These are phyloP conservation scores for Machimus atricapillus DNA, from an alignment of 2,888 invertebrate genomes.

Conservation along the genomic window DNA sequence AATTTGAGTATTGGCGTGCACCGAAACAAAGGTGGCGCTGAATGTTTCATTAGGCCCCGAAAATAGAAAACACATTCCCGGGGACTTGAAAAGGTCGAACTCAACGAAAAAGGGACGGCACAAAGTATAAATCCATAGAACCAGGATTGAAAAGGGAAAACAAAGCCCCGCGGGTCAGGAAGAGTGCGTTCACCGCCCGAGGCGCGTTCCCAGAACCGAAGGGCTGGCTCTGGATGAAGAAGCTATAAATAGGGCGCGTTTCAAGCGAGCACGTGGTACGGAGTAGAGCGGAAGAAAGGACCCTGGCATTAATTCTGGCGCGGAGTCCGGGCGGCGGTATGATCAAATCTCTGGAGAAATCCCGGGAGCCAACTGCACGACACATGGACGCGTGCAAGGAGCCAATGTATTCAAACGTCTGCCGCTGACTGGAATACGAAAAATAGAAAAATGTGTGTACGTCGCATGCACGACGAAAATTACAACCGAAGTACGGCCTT, in stretches of 20 bases:
- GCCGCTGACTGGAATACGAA: not conserved
- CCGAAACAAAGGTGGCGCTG: not conserved
- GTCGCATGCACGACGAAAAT: not conserved
- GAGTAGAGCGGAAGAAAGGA: not conserved
- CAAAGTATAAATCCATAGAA: not conserved
- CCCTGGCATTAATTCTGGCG: not conserved
- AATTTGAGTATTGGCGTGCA: not conserved
- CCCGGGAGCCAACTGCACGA: not conserved
- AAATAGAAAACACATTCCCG: constrained; percentile 7
- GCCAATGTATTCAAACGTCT: not conserved
- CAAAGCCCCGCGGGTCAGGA: not conserved
- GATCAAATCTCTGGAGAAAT: constrained; percentile 1
- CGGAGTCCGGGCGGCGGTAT: not conserved
- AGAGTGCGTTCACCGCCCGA: not conserved
- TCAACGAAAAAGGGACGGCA: not conserved
- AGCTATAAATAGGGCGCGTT: not conserved
- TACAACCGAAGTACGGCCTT: not conserved
- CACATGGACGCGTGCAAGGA: not conserved
- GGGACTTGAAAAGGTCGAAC: not conserved
- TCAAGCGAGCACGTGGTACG: not conserved
- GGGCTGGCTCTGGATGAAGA: not conserved
- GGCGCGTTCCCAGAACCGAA: not conserved
- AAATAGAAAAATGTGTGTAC: not conserved
- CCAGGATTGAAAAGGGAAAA: not conserved
- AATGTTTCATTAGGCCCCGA: not conserved